A percentile compares a stretch with the other conserved stretches of the same genome.
Evolutionary conservation across 2,888 invertebrate species (phyloP).

Genomic region (Perizoma affinitatum): DNA sequence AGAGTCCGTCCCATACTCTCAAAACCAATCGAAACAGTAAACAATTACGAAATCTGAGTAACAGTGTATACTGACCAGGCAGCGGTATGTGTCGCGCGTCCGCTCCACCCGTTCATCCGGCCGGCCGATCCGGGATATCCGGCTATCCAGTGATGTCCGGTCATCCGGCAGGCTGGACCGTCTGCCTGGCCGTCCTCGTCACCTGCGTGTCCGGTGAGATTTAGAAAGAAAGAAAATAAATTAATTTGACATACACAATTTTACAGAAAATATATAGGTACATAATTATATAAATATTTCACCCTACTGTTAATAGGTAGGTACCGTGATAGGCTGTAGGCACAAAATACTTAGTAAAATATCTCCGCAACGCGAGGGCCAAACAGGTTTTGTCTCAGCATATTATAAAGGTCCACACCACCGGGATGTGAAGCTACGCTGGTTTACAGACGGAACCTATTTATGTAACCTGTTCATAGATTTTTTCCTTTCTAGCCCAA

Average conservation of each 20-base stretch:
- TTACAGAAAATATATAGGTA: too few relatives aligned
- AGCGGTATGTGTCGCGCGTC: constrained; percentile 33
- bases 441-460: too few relatives aligned
- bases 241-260: too few relatives aligned
- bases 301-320: too few relatives aligned
- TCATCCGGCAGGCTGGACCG: too few relatives aligned
- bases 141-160: constrained; percentile 26
- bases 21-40: constrained; percentile 45
- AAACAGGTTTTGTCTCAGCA: too few relatives aligned
- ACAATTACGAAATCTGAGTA: constrained; percentile 48
- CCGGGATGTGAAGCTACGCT: too few relatives aligned
- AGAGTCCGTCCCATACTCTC: constrained; percentile 41
- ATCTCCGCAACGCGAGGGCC: too few relatives aligned
- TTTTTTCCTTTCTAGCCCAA: not conserved
- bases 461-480: not conserved
- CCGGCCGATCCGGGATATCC: constrained; percentile 38
- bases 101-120: constrained; percentile 27
- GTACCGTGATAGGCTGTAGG: too few relatives aligned
- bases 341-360: too few relatives aligned
- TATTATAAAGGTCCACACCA: too few relatives aligned
- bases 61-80: constrained; percentile 15
- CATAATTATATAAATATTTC: too few relatives aligned
- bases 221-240: not conserved
- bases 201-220: constrained; percentile 54
- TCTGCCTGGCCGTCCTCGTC: constrained; percentile 21